Base-by-base conservation (phyloP, 2,888 invertebrate genomes). In the Philopedon plagiatum region DNA sequence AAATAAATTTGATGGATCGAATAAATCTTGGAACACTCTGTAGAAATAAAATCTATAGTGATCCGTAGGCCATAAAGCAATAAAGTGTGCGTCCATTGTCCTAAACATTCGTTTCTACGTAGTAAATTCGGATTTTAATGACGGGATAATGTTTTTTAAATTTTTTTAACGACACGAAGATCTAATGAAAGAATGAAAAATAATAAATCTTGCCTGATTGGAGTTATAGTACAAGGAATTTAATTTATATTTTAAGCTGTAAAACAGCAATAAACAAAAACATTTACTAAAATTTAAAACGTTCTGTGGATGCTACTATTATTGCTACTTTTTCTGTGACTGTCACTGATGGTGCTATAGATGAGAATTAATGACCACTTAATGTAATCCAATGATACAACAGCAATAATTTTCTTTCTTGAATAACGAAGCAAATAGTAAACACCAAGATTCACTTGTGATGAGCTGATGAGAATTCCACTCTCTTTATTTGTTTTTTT, bases 21-120 rank as follows among this genome's bases (percentile, higher is more conserved):
- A 72, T 72, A 72, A 72, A 72, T 68, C 63, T 72, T 72, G 49
- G 13, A 46, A 62, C 39, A 54, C 51, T 68, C 63, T 58, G 39
- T 49, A 46, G 41, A 63, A 56, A 67, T 68, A 68, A 72, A 72
- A 72, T 60, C 51, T 44, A 60, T 64, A 26, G 49, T 64, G 64
- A 72, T 72, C 58, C 62, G 49, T 68, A 67, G 57, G 63, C 46
- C 39, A 60, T 72, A 72, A 72, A 72, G 64, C 72, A 57, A 72
- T 72, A 72, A 72, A 72, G 49, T 41, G 63, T 49, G 19, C 32
- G n/a, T 34, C 46, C 26, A 34, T 62, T 62, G 29, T 46, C 46
- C 32, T 46, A 18, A 29, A 62, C 26, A 60, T 26, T 26, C 51
- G 51, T 54, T 54, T 29, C 29, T 54, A 23, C 29, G 51, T 54